phyloP scores from a whole-genome alignment of 2,888 invertebrate genomes.

The Tinea pellionella region DNA sequence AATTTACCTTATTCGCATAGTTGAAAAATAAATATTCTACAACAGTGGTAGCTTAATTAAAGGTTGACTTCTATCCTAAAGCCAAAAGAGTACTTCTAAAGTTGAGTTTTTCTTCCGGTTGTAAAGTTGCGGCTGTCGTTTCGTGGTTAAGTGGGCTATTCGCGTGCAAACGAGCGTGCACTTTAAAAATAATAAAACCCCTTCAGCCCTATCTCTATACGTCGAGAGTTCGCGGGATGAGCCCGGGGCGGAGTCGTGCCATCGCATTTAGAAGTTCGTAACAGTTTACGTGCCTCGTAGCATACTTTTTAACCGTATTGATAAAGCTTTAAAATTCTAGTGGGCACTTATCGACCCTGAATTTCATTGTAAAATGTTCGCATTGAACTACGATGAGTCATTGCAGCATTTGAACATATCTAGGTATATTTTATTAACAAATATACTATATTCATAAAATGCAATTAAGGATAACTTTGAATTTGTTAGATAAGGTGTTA shows the following conservation, averaged over 20 bases:
- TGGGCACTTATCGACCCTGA: background rate
- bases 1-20: background rate
- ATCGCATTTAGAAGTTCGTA: constrained; percentile 1
- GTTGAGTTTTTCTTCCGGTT: constrained; percentile 2
- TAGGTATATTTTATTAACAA: no score
- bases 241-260: constrained; percentile 13
- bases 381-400: no score
- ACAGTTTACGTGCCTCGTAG: constrained; percentile 8
- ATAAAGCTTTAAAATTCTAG: constrained; percentile 7
- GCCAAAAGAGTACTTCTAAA: background rate
- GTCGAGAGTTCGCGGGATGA: background rate
- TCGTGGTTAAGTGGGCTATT: constrained; percentile 70
- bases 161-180: constrained; percentile 69
- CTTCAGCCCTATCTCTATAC: constrained; percentile 39
- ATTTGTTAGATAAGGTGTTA: no score
- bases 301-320: constrained; percentile 11
- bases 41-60: background rate
- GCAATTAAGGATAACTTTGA: no score
- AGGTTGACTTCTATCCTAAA: background rate
- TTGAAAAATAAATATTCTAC: no score
- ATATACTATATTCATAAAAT: no score
- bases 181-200: constrained; percentile 67
- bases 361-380: background rate
- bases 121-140: constrained; percentile 6
- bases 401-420: no score